phyloP scores from a whole-genome alignment of 2,113 vertebrate species.

The Oncorhynchus nerka region DNA sequence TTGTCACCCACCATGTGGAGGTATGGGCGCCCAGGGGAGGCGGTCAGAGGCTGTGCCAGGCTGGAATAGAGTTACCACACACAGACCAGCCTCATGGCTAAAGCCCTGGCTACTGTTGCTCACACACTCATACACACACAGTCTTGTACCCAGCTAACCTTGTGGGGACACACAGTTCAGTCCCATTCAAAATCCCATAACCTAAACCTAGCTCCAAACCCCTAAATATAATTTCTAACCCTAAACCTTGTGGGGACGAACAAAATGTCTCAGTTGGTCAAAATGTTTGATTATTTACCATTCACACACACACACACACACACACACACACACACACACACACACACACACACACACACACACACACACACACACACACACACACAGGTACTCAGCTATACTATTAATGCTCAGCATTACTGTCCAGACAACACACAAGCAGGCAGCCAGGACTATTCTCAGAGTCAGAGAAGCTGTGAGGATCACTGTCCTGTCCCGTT shows the following conservation, averaged over 20 bases:
- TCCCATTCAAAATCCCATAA: too few species aligned
- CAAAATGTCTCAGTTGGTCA: too few species aligned
- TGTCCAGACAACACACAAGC: slow-evolving; percentile 3
- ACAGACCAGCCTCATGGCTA: slow-evolving; percentile 18
- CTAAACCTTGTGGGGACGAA: not conserved
- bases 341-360: slow-evolving; percentile 16
- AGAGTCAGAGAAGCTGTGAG: not conserved
- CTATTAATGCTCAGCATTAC: not conserved
- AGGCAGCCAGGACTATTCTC: slow-evolving; percentile 32
- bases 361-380: not conserved
- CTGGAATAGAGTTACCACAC: slow-evolving; percentile 35
- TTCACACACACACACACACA: not conserved
- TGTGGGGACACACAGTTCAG: not conserved
- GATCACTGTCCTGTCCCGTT: too few species aligned
- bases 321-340: slow-evolving; percentile 23
- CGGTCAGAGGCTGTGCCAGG: slow-evolving; percentile 24
- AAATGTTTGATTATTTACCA: too few species aligned
- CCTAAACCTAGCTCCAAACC: too few species aligned
- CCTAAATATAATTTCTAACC: too few species aligned
- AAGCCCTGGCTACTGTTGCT: not conserved
- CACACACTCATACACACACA: not conserved
- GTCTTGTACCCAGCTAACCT: not conserved
- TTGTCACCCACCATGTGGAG: slow-evolving; percentile 37
- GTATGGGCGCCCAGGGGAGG: slow-evolving; percentile 6
- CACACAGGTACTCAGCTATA: not conserved